phyloP scores from a whole-genome alignment of 2,113 vertebrate genomes.

The Abramis brama region DNA sequence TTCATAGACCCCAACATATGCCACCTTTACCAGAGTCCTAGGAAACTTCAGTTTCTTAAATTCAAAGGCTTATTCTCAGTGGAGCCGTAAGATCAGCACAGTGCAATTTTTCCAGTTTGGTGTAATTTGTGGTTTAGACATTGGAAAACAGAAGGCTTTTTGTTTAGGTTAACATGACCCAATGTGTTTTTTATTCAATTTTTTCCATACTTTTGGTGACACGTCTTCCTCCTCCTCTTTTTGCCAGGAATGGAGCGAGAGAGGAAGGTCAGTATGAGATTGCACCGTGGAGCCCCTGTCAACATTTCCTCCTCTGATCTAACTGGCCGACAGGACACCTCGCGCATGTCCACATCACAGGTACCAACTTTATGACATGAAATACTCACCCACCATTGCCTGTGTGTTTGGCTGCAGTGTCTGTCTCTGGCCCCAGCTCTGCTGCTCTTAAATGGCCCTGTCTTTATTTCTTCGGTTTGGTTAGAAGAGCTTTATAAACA shows the following conservation, averaged over 20 bases:
- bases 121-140: not conserved
- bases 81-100: not conserved
- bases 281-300: constrained; percentile 93
- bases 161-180: not conserved
- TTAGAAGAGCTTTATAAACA: not conserved
- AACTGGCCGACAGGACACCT: constrained; percentile 94
- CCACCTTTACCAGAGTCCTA: not conserved
- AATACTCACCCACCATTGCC: not conserved
- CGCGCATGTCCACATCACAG: constrained; percentile 97
- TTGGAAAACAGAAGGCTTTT: constrained; percentile 10
- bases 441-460: constrained; percentile 13
- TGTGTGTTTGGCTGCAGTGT: constrained; percentile 14
- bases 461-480: not conserved
- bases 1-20: not conserved
- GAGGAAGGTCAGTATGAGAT: constrained; percentile 96
- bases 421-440: not conserved
- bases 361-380: constrained; percentile 67
- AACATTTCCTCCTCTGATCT: constrained; percentile 96
- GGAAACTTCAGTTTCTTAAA: not conserved
- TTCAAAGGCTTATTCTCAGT: not conserved
- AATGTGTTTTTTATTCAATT: not conserved
- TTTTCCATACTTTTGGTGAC: not conserved
- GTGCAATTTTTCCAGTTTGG: not conserved
- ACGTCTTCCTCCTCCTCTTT: not conserved
- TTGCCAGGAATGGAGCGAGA: constrained; percentile 89